A percentile compares a stretch with the other conserved stretches of the same genome.
Evolutionary conservation across 2,797 vertebrate genomes (phyloP).

Genomic region (Saguinus oedipus): DNA sequence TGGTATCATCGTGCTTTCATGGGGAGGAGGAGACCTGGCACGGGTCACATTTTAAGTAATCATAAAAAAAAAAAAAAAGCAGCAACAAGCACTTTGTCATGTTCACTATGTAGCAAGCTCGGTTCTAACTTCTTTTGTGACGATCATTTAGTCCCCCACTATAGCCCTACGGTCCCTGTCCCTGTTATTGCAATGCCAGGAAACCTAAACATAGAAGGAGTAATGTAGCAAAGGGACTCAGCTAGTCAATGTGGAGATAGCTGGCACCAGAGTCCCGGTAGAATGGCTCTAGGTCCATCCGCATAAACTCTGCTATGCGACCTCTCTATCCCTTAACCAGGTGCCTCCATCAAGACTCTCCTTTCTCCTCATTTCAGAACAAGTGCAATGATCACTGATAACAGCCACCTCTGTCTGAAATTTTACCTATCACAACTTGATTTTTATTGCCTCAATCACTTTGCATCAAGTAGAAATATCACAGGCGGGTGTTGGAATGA

Average conservation of each 20-base stretch:
- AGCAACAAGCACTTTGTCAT: neutral
- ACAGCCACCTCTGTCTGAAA: neutral
- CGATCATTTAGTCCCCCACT: neutral
- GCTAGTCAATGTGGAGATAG: neutral
- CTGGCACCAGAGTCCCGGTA: rapidly evolving
- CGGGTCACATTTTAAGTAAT: neutral
- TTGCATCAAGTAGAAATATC: neutral
- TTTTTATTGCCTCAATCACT: neutral
- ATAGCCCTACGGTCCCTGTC: neutral
- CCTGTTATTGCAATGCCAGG: neutral
- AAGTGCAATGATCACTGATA: neutral
- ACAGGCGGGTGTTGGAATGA: neutral
- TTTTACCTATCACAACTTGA: neutral
- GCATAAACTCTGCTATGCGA: neutral
- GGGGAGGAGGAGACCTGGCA: too few relatives aligned
- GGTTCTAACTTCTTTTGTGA: neutral
- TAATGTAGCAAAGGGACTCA: neutral
- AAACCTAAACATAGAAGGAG: neutral
- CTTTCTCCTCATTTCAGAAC: neutral
- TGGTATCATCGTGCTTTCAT: neutral
- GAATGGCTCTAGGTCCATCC: too few relatives aligned
- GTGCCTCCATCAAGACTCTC: too few relatives aligned
- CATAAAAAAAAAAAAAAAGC: neutral
- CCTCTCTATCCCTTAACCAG: neutral
- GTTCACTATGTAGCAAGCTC: neutral